Evolutionary conservation across 2,797 vertebrate species (phyloP).

Genomic region (Coregonus sp.): DNA sequence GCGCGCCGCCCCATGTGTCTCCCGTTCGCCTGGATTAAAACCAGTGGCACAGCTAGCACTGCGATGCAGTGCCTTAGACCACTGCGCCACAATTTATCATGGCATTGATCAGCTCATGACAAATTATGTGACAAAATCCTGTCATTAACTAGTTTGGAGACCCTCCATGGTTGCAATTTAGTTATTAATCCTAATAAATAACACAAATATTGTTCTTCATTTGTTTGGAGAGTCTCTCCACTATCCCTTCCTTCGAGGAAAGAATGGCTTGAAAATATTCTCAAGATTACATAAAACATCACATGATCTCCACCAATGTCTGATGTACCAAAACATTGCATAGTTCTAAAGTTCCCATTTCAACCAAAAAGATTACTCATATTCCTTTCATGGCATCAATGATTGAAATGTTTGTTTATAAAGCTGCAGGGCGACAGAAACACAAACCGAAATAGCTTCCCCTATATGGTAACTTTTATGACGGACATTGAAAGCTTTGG

Average conservation of each 20-base stretch:
- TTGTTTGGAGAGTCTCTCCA: neutral
- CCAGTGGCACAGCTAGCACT: no score
- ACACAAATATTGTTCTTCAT: neutral
- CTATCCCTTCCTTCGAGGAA: neutral
- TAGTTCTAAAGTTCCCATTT: neutral
- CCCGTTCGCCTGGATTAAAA: no score
- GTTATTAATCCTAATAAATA: neutral
- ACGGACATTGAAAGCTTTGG: neutral
- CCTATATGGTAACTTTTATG: neutral
- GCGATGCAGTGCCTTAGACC: no score
- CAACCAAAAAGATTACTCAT: neutral
- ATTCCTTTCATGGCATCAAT: neutral
- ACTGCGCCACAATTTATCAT: neutral
- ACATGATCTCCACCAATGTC: neutral
- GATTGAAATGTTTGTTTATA: neutral
- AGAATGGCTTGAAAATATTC: neutral
- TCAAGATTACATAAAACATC: neutral
- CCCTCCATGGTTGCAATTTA: no score
- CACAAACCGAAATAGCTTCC: neutral
- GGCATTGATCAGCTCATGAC: neutral
- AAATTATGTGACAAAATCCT: neutral
- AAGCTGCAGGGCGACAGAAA: no score
- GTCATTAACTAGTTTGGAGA: neutral
- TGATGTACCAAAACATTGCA: neutral
- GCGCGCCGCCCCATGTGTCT: no score